phyloP scores from a whole-genome alignment of 1,140 invertebrate species.

The Olivierus martensii region DNA sequence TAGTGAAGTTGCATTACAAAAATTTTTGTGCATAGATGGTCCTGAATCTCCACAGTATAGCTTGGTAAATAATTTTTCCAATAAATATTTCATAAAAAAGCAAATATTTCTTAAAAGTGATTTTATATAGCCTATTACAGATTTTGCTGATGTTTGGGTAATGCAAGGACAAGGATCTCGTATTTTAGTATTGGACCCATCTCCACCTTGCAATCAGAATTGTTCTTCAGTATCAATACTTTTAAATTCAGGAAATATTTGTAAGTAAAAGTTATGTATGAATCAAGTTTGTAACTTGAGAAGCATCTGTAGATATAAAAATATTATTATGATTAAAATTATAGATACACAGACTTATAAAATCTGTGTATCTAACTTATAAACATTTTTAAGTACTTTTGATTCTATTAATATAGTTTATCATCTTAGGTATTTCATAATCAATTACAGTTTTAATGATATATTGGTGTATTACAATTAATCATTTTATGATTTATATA shows the following conservation, averaged over 20 bases:
- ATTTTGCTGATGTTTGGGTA: constrained; percentile 57
- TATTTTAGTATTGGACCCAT: constrained; percentile 46
- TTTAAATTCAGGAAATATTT: constrained; percentile 46
- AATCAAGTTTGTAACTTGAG: too few species aligned
- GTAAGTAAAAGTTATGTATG: constrained; percentile 43
- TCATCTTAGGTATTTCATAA: too few species aligned
- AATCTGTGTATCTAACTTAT: too few species aligned
- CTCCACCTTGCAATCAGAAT: constrained; percentile 45
- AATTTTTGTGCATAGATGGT: constrained; percentile 54
- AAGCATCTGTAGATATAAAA: too few species aligned
- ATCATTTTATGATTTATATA: too few species aligned
- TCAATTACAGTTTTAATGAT: too few species aligned
- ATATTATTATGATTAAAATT: too few species aligned
- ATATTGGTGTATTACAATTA: too few species aligned
- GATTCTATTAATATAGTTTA: too few species aligned
- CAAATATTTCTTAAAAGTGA: neutral
- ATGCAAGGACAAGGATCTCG: constrained; percentile 48
- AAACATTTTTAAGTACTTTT: too few species aligned
- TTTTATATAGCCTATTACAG: constrained; percentile 45
- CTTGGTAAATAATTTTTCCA: constrained; percentile 32
- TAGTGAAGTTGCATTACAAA: constrained; percentile 50
- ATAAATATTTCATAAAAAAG: neutral
- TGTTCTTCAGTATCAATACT: constrained; percentile 48
- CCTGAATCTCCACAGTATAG: constrained; percentile 39
- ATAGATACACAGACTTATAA: too few species aligned